phyloP scores from a whole-genome alignment of 2,888 invertebrate species.

The Orthonychiurus folsomi region DNA sequence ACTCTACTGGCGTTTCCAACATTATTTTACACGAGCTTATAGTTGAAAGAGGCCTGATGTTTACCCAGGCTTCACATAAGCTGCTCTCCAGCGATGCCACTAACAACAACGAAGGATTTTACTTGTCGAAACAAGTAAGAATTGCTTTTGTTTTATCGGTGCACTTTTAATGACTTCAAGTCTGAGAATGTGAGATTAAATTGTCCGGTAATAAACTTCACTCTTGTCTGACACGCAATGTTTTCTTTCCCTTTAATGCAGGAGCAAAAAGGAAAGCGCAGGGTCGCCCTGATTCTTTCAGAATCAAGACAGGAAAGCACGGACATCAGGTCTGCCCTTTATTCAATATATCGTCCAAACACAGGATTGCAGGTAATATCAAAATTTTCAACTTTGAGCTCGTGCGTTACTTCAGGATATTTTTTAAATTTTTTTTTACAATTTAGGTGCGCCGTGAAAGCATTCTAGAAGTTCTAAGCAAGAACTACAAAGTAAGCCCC shows the following conservation, averaged over 20 bases:
- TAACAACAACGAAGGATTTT: constrained; percentile 81
- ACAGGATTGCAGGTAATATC: constrained; percentile 68
- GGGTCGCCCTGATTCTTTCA: constrained; percentile 78
- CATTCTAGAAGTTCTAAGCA: constrained; percentile 79
- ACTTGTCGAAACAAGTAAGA: constrained; percentile 75
- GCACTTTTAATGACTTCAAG: no score
- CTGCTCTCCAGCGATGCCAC: constrained; percentile 58
- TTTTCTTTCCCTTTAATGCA: no score
- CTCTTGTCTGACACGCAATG: no score
- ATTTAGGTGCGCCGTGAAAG: constrained; percentile 74
- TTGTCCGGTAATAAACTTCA: no score
- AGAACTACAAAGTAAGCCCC: constrained; percentile 69
- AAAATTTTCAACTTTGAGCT: no score
- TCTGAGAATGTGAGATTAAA: no score
- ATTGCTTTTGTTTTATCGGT: no score
- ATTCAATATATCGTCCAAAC: constrained; percentile 65
- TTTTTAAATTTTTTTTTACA: constrained; percentile 45
- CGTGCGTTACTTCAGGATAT: no score
- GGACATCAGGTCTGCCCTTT: no score
- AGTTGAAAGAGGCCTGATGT: constrained; percentile 86
- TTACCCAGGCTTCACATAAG: constrained; percentile 79
- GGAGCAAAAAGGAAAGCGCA: constrained; percentile 70
- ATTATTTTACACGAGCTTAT: constrained; percentile 88
- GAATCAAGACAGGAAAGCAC: no score
- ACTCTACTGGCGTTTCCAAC: constrained; percentile 84